These are phyloP conservation scores for Jacana jacana DNA, from an alignment of 2,113 vertebrate species.

Conservation along the genomic window DNA sequence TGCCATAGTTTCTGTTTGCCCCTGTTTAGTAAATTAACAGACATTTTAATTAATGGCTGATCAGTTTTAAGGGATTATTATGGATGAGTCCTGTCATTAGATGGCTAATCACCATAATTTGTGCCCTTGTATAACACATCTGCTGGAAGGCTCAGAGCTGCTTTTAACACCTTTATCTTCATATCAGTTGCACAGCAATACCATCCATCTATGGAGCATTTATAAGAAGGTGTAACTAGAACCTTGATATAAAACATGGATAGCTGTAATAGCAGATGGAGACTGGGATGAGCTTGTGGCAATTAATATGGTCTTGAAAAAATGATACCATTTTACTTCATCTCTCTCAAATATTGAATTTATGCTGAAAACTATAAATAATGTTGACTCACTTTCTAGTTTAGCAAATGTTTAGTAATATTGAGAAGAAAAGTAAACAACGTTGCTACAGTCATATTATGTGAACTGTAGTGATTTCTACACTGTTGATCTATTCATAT, in stretches of 20 bases:
- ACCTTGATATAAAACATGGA: not conserved
- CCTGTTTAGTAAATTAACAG: not conserved
- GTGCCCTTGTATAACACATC: not conserved
- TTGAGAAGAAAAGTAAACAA: not conserved
- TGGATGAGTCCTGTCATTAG: not conserved
- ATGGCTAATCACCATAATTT: not conserved
- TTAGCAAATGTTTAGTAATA: not conserved
- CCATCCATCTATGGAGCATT: not conserved
- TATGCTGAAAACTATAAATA: not conserved
- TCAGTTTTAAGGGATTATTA: not conserved
- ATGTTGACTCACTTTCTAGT: not conserved
- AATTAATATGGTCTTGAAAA: not conserved
- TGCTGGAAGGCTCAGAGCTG: not conserved
- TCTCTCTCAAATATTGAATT: not conserved
- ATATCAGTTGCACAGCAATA: not conserved
- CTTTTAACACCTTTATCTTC: not conserved
- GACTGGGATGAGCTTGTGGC: not conserved
- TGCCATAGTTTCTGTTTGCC: not conserved
- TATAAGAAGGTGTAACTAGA: not conserved
- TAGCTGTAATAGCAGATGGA: not conserved
- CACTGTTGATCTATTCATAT: not conserved
- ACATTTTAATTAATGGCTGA: not conserved
- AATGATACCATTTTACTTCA: not conserved
- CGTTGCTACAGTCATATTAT: fast-evolving
- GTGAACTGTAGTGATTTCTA: not conserved